These are phyloP conservation scores for Poecilia latipinna DNA, from an alignment of 2,113 vertebrate species.

Conservation along the genomic window DNA sequence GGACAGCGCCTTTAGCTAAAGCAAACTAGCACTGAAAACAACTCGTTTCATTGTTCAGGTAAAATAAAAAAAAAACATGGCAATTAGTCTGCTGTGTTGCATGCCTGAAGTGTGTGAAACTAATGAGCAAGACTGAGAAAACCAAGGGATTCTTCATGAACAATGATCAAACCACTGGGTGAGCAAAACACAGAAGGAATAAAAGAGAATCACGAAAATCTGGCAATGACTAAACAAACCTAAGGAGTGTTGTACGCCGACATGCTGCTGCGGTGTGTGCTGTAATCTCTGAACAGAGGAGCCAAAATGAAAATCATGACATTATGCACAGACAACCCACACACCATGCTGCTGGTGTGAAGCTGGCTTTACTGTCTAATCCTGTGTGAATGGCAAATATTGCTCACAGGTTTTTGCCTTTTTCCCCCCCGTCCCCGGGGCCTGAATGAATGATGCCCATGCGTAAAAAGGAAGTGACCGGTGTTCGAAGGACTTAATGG, in stretches of 20 bases:
- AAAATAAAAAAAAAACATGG: too few species aligned
- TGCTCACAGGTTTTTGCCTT: not conserved
- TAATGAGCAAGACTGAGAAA: too few species aligned
- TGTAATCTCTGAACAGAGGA: not conserved
- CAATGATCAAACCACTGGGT: too few species aligned
- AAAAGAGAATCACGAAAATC: not conserved
- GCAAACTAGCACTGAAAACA: not conserved
- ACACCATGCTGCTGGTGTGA: constrained; percentile 1
- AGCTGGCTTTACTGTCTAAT: not conserved
- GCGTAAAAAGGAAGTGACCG: not conserved
- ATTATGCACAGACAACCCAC: not conserved
- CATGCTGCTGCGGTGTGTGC: not conserved
- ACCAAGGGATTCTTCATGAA: too few species aligned
- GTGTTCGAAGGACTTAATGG: not conserved
- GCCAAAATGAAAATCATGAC: constrained; percentile 10
- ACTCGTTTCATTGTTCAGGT: not conserved
- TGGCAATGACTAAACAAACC: not conserved
- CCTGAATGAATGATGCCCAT: not conserved
- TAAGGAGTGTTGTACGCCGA: not conserved
- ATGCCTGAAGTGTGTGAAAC: too few species aligned
- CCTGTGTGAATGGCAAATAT: not conserved
- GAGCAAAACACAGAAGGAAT: not conserved
- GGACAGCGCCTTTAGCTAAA: not conserved
- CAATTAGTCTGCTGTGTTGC: too few species aligned
- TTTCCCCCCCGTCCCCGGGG: not conserved